Evolutionary conservation across 2,113 vertebrate genomes (phyloP).

Genomic region (Martes martes): DNA sequence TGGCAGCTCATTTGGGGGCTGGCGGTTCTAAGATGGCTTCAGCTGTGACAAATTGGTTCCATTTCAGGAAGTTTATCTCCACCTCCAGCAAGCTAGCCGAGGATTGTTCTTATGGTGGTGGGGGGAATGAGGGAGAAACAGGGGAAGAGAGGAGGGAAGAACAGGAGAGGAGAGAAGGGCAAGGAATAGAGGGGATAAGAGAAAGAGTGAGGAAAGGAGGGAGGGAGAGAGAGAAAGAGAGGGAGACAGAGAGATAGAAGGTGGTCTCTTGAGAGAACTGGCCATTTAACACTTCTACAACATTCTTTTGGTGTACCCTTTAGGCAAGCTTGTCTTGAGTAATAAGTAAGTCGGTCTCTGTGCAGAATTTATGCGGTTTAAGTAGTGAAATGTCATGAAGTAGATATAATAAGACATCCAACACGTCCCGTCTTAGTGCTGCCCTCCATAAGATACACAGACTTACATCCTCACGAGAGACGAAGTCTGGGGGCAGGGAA

Average conservation of each 20-base stretch:
- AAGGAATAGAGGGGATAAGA: not conserved
- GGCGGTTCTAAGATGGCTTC: not conserved
- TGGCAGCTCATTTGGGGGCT: not conserved
- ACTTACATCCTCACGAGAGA: not conserved
- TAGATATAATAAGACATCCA: not conserved
- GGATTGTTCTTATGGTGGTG: not conserved
- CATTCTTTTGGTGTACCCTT: not conserved
- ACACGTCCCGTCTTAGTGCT: not conserved
- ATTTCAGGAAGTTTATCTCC: not conserved
- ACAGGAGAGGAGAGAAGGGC: not conserved
- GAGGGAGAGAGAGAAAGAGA: not conserved
- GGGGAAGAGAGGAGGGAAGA: not conserved
- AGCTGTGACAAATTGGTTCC: not conserved
- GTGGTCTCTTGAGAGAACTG: not conserved
- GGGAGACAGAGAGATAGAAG: not conserved
- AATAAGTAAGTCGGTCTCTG: not conserved
- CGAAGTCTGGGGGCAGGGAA: not conserved
- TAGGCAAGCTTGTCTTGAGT: not conserved
- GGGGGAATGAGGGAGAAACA: rapidly evolving
- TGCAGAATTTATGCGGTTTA: not conserved
- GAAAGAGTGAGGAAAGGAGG: not conserved
- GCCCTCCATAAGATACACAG: not conserved
- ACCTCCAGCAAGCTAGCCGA: not conserved
- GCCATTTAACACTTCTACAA: not conserved
- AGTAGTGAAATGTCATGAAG: not conserved